Conservation (phyloP, 2,888 invertebrate genomes). For the Cryptops parisi region DNA sequence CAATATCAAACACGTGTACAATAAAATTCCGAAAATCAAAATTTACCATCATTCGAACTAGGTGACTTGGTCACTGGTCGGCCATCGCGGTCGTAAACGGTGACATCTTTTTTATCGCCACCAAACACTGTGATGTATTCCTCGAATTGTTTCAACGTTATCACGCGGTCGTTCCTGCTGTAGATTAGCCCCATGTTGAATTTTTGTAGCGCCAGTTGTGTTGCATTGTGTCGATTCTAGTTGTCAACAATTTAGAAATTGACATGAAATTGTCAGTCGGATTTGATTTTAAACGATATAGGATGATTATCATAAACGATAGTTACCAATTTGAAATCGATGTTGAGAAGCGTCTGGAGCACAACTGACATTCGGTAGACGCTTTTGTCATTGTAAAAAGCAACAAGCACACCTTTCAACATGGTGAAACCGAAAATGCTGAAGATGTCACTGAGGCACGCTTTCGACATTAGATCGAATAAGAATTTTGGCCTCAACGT, state of each 20-base stretch:
- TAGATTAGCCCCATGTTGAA: background rate
- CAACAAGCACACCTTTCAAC: background rate
- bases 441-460: background rate
- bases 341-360: background rate
- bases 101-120: too few relatives aligned
- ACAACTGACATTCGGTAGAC: conserved; percentile 2
- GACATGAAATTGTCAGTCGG: too few relatives aligned
- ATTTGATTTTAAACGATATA: too few relatives aligned
- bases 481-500: background rate
- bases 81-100: too few relatives aligned
- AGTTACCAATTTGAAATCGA: background rate
- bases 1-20: too few relatives aligned
- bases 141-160: background rate
- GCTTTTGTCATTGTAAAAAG: background rate
- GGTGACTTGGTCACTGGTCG: too few relatives aligned
- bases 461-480: background rate
- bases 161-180: background rate
- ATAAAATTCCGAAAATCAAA: too few relatives aligned
- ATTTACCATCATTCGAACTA: too few relatives aligned
- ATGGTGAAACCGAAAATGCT: background rate
- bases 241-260: too few relatives aligned
- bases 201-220: background rate
- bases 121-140: background rate
- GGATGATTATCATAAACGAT: too few relatives aligned
- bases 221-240: background rate